Conservation (phyloP, 2,113 vertebrate species). For the Mus pahari region DNA sequence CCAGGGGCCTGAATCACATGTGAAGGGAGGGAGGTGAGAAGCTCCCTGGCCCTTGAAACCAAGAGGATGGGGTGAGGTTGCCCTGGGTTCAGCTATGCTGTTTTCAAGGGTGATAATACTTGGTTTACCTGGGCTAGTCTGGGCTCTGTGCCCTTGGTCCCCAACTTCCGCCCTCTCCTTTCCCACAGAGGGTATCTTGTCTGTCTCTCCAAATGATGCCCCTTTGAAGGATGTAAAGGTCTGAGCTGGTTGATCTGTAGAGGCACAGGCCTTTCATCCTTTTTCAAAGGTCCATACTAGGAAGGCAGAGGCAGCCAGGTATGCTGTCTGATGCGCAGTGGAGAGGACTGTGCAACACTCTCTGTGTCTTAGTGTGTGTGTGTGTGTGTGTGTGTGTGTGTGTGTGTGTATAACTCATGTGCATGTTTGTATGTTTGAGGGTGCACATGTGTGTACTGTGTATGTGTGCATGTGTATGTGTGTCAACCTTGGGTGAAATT, state of each 20-base stretch:
- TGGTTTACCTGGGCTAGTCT: background rate
- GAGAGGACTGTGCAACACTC: background rate
- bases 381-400: background rate
- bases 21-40: background rate
- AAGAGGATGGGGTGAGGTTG: background rate
- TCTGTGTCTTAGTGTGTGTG: background rate
- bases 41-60: background rate
- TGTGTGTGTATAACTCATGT: background rate
- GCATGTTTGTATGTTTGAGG: background rate
- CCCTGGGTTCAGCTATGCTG: background rate
- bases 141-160: background rate
- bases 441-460: background rate
- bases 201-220: background rate
- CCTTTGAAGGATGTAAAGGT: constrained; percentile 42
- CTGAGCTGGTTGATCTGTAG: constrained; percentile 15
- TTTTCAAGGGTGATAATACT: background rate
- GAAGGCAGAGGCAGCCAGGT: background rate
- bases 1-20: background rate
- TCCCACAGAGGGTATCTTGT: background rate
- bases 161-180: background rate
- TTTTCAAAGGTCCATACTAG: background rate
- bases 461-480: background rate
- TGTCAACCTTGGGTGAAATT: background rate
- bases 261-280: constrained; percentile 29
- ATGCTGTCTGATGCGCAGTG: background rate